These are phyloP conservation scores for Anableps anableps DNA, from an alignment of 2,797 vertebrate species.

Conservation along the genomic window DNA sequence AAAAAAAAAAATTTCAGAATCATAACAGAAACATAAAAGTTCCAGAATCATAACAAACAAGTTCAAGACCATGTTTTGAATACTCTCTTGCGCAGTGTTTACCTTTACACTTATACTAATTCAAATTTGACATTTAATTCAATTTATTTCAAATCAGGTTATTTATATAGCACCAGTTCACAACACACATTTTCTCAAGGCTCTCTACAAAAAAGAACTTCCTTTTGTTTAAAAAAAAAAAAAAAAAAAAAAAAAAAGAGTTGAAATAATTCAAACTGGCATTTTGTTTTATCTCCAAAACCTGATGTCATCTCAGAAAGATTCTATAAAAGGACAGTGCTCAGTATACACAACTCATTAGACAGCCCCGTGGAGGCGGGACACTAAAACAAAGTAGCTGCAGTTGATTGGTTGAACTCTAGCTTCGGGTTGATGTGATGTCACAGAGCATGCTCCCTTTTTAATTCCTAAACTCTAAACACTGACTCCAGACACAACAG, in stretches of 20 bases:
- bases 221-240: not conserved
- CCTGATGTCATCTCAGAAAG: not conserved
- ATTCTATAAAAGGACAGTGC: constrained; percentile 5
- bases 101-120: not conserved
- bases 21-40: not conserved
- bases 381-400: constrained; percentile 17
- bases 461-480: constrained; percentile 12
- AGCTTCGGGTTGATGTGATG: not conserved
- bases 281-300: not conserved
- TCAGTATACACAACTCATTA: not conserved
- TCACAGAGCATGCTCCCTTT: constrained; percentile 28
- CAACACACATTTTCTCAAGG: not conserved
- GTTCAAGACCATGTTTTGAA: not conserved
- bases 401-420: constrained; percentile 40
- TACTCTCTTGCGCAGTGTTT: not conserved
- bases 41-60: not conserved
- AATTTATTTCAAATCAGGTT: not conserved
- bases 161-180: not conserved
- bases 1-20: not conserved
- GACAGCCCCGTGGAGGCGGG: constrained; percentile 27
- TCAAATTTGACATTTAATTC: not conserved
- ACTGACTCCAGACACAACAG: constrained; percentile 24
- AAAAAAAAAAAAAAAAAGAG: not conserved
- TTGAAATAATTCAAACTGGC: not conserved
- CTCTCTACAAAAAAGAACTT: not conserved